Evolutionary conservation across 2,888 invertebrate genomes (phyloP), one percentile per base, ranked within the genome.

Genomic region (Noctua janthina): DNA sequence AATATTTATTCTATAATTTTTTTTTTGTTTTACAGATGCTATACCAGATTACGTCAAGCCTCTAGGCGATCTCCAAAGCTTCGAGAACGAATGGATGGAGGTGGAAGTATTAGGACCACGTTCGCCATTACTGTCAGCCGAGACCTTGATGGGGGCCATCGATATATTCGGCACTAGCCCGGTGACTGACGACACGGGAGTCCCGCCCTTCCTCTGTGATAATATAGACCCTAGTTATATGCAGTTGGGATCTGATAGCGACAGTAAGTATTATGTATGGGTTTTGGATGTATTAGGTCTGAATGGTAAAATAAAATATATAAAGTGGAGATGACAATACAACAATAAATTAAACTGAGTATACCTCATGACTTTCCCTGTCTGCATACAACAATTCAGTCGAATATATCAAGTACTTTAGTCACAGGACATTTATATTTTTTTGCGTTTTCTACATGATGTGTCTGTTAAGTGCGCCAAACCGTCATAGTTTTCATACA

Each of bases 1-100:
- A 64, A 64, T 29, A 29, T 64, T 35, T 4, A 17, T 35, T 17
- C 64, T 17, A 8, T 13, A 56, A 56, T 56, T 3, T n/a, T 59
- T 29, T 20, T 17, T 64, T 35, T 35, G n/a, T 11, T 64, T 74
- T 79, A 56, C 74, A 90, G 87, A 91, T 43, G 49, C 51, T 29
- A 79, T 93, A 70, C 82, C 92, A 0, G 98, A 98, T 90, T 98
- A 97, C 92, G 97, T 97, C 46, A 97, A 97, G 74, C 98, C 98
- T 0, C 93, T 98, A 23, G 98, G 98, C 23, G 98, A 99, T 92
- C 95, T 98, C 20, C 98, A 98, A 93, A 98, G 98, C 89, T 99
- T 99, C 93, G 98, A 99, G 93, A 99, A 99, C 93, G 99, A 99
- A 92, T 99, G 99, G 99, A 98, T 99, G 95, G 99, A 99, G 94